Percentiles rank a stretch among this genome's conserved stretches.
Conservation (phyloP, 2,888 invertebrate genomes). For the Nymphalis urticae region DNA sequence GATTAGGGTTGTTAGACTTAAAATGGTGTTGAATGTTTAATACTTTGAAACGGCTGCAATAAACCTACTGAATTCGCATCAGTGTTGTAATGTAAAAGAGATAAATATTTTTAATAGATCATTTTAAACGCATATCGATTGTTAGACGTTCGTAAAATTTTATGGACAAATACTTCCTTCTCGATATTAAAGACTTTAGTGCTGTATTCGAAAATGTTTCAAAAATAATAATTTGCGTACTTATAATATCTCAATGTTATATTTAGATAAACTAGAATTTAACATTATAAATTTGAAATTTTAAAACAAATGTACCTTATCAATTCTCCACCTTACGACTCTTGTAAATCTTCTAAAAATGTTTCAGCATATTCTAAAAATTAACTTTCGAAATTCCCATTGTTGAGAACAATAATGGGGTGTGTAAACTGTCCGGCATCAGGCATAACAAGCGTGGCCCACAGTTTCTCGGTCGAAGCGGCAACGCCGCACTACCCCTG, state of each 20-base stretch:
- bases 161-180: conserved; percentile 39
- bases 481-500: conserved; percentile 50
- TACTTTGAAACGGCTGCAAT: conserved; percentile 37
- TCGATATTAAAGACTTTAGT: background rate
- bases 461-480: conserved; percentile 39
- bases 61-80: conserved; percentile 35
- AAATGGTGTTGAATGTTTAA: conserved; percentile 30
- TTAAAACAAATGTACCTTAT: background rate
- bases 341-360: background rate
- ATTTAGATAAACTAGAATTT: conserved; percentile 5
- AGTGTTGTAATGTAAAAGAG: conserved; percentile 47
- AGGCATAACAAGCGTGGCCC: conserved; percentile 15
- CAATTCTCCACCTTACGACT: background rate
- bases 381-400: background rate
- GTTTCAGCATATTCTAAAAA: conserved; percentile 1
- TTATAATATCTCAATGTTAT: conserved; percentile 8
- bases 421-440: conserved; percentile 19
- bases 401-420: conserved; percentile 8
- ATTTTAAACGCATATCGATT: conserved; percentile 57
- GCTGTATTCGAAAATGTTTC: background rate
- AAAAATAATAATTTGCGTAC: conserved; percentile 3
- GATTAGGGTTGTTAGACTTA: conserved; percentile 29
- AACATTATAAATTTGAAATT: background rate
- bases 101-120: conserved; percentile 63
- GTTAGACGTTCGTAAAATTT: conserved; percentile 60